Evolutionary conservation across 2,113 vertebrate species (phyloP).

Genomic region (Rhinoderma darwinii): DNA sequence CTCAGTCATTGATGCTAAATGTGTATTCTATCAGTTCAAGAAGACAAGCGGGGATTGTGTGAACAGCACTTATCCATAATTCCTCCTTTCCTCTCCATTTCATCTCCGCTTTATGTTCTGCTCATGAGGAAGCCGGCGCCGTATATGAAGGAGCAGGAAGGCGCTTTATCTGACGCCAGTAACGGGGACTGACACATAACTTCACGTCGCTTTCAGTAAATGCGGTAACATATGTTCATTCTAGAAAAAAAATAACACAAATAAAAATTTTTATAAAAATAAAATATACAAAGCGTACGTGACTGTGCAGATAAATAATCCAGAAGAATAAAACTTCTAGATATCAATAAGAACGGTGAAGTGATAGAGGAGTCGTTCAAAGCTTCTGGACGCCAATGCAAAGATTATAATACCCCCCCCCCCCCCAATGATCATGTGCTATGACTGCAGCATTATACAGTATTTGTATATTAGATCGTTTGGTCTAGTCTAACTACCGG

Average conservation of each 20-base stretch:
- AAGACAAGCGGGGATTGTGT: conserved; percentile 43
- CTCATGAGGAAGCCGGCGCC: neutral
- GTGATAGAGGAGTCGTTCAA: neutral
- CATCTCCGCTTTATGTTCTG: conserved; percentile 9
- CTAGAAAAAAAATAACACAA: neutral
- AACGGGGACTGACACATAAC: neutral
- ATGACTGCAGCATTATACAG: too few relatives aligned
- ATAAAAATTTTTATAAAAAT: neutral
- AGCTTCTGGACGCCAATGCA: neutral
- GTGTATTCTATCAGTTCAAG: conserved; percentile 25
- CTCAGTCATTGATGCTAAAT: conserved; percentile 2
- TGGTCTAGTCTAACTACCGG: too few relatives aligned
- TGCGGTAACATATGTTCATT: neutral
- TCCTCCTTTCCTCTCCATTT: conserved; percentile 37
- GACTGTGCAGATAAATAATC: neutral
- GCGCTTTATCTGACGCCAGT: neutral
- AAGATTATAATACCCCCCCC: neutral
- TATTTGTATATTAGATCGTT: too few relatives aligned
- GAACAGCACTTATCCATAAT: conserved; percentile 44
- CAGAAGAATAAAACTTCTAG: neutral
- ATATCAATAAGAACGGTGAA: neutral
- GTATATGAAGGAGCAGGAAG: neutral
- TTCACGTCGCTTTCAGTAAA: neutral
- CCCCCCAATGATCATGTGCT: too few relatives aligned
- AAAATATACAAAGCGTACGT: neutral